Base-by-base conservation (phyloP, 1,140 invertebrate species). In the Drosophila prosaltans region DNA sequence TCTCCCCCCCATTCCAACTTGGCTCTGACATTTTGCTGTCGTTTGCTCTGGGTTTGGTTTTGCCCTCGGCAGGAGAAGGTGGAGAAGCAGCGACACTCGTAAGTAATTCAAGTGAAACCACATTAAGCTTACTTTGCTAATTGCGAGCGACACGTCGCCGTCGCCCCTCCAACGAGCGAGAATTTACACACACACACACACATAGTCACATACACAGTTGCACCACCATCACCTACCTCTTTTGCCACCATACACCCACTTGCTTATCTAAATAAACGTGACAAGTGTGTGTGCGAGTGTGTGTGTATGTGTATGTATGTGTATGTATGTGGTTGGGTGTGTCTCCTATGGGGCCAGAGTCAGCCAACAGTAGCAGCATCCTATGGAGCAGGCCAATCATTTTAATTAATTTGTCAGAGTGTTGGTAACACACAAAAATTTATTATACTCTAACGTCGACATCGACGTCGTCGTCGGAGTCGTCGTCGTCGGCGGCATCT, bases 361-460 rank as follows among this genome's bases (percentile, higher is more conserved):
- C 28, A 45, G 54, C 8, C 8, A 36, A 36, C 28, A 26, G 65
- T 3, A 64, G 32, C 11, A 55, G 71, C 51, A 68, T 69, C 64
- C 68, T 63, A 57, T 66, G 41, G 72, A 88, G 84, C 84, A 78
- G 84, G 84, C 84, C 90, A 91, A 91, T 90, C 90, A 91, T 91
- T 91, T 91, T 91, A 91, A 91, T 91, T 91, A 91, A 91, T 91
- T 91, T 91, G 90, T 90, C 84, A 91, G 84, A 90, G 89, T 86
- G 85, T 89, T 91, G 90, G 84, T 91, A 81, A 74, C 81, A 91
- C 84, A 86, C 89, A 91, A 78, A 86, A 91, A 91, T 91, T 91
- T 91, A 91, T 91, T 91, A 91, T 88, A 91, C 81, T 85, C 78
- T 71, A 89, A 80, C 68, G 73, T 69, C 63, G 75, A 36, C 32